Percentiles rank a stretch among this genome's conserved stretches.
Conservation (phyloP, 2,113 vertebrate species). For the Motacilla tschutschensis region DNA sequence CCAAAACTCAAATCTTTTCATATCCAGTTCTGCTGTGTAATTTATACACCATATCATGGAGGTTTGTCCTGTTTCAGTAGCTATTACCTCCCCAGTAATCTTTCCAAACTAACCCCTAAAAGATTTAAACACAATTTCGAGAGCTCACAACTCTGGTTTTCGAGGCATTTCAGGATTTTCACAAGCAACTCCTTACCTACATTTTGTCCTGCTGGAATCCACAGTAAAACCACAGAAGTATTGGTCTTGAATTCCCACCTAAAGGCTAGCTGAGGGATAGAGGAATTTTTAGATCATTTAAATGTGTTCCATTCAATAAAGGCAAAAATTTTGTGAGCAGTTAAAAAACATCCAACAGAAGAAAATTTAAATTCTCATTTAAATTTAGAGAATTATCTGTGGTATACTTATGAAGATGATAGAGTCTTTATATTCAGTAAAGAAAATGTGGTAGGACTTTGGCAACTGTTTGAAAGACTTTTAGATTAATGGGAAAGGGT, state of each 20-base stretch:
- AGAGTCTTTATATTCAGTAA: neutral
- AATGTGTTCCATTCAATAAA: neutral
- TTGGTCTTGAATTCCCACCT: neutral
- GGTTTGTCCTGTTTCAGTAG: neutral
- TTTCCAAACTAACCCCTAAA: neutral
- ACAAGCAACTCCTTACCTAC: neutral
- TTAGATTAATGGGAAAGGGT: neutral
- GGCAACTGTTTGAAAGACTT: neutral
- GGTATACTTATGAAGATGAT: neutral
- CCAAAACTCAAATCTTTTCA: neutral
- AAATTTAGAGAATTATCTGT: neutral
- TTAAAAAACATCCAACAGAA: neutral
- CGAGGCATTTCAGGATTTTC: neutral
- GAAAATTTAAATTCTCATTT: neutral
- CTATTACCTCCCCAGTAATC: neutral
- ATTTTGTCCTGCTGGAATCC: neutral
- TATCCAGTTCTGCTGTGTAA: neutral
- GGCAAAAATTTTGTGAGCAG: neutral
- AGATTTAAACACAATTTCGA: neutral
- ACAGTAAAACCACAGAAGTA: neutral
- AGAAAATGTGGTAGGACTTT: neutral
- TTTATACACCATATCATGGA: neutral
- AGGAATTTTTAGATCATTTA: neutral
- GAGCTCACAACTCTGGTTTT: neutral
- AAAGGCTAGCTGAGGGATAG: neutral